A percentile compares a stretch with the other conserved stretches of the same genome.
phyloP scores from a whole-genome alignment of 2,113 vertebrate species.

The Probosciger aterrimus region DNA sequence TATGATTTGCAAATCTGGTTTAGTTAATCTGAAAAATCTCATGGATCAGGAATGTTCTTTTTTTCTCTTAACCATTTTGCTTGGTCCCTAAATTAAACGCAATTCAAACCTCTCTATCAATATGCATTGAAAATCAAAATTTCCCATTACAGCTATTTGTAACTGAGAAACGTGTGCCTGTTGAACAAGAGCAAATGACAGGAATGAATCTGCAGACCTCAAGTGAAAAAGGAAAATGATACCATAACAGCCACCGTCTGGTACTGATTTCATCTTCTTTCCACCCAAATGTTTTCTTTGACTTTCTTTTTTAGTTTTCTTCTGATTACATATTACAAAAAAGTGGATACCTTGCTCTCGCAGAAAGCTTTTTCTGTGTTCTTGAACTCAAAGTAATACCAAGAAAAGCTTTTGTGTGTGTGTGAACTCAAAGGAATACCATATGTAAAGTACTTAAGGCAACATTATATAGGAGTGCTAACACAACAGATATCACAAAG shows the following conservation, averaged over 20 bases:
- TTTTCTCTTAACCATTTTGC: slow-evolving; percentile 28
- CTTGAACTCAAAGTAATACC: neutral
- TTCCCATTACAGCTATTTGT: slow-evolving; percentile 9
- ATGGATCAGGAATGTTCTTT: slow-evolving; percentile 23
- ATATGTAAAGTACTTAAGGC: slow-evolving; percentile 27
- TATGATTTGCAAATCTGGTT: slow-evolving; percentile 56
- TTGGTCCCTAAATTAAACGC: slow-evolving; percentile 32
- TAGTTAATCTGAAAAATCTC: slow-evolving; percentile 36
- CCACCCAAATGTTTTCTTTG: neutral
- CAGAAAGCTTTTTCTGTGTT: neutral
- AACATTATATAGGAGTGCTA: slow-evolving; percentile 11
- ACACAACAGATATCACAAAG: slow-evolving; percentile 2
- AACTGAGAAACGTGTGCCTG: slow-evolving; percentile 1
- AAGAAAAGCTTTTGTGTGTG: neutral
- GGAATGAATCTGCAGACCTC: neutral
- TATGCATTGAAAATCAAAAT: slow-evolving; percentile 43
- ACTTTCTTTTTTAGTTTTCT: neutral
- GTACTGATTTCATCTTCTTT: slow-evolving; percentile 3
- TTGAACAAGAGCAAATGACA: neutral
- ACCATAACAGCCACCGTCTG: neutral
- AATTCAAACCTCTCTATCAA: slow-evolving; percentile 2
- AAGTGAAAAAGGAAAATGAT: neutral
- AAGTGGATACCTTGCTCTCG: neutral
- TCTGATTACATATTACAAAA: neutral
- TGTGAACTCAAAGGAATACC: neutral